Evolutionary conservation across 2,797 vertebrate species (phyloP).

Genomic region (Anniella stebbinsi): DNA sequence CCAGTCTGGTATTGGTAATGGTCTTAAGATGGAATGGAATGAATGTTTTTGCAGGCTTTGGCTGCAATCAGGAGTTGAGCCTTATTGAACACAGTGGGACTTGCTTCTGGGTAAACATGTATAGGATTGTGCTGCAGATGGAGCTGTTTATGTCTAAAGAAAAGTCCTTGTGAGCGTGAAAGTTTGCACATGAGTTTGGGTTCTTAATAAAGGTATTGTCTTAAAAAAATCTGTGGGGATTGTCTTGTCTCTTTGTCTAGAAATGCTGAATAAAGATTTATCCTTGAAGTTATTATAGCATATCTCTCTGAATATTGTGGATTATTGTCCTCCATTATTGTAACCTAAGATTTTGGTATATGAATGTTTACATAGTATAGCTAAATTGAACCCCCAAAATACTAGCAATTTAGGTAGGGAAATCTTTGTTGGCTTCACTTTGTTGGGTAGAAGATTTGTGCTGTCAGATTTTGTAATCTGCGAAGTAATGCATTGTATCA

Average conservation of each 20-base stretch:
- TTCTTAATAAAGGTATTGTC: background rate
- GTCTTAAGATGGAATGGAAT: background rate
- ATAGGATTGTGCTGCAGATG: background rate
- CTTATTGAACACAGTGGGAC: too few species aligned
- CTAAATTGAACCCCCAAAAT: background rate
- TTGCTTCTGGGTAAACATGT: too few species aligned
- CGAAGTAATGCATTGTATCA: background rate
- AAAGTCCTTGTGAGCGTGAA: background rate
- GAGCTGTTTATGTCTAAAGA: background rate
- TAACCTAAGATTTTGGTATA: background rate
- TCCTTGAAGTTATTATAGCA: background rate
- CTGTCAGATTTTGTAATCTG: background rate
- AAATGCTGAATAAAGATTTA: background rate
- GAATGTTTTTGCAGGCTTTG: background rate
- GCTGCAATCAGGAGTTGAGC: background rate
- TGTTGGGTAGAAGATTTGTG: background rate
- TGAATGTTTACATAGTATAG: background rate
- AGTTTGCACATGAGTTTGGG: background rate
- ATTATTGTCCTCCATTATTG: background rate
- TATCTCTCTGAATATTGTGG: background rate
- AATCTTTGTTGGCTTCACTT: background rate
- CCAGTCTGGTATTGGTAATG: background rate
- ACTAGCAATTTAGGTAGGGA: background rate
- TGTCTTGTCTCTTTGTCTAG: background rate
- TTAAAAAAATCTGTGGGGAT: background rate